These are phyloP conservation scores for Orchesellides sinensis DNA, from an alignment of 2,888 invertebrate species.

Conservation along the genomic window DNA sequence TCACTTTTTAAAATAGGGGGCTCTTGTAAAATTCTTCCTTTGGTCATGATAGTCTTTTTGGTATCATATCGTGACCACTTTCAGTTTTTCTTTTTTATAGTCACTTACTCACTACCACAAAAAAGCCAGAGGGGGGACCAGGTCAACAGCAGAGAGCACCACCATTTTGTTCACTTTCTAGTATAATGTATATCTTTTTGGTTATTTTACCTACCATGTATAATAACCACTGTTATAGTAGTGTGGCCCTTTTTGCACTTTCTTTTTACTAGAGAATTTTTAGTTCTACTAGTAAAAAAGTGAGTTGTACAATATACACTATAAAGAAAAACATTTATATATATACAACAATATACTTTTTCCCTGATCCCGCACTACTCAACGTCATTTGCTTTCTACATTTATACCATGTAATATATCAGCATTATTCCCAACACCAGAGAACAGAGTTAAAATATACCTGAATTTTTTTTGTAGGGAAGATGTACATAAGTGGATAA, in stretches of 20 bases:
- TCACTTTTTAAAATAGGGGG: not conserved
- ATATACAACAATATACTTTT: not conserved
- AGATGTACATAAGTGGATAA: slow-evolving; percentile 3
- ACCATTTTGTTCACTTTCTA: slow-evolving; percentile 73
- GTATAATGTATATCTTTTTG: slow-evolving; percentile 53
- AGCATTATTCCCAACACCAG: not conserved
- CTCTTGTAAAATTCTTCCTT: not conserved
- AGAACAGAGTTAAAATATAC: slow-evolving; percentile 1
- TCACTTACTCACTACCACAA: slow-evolving; percentile 3
- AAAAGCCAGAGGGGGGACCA: slow-evolving; percentile 62
- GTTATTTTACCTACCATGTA: no score
- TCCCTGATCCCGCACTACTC: slow-evolving; percentile 24
- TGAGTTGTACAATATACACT: not conserved
- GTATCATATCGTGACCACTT: not conserved
- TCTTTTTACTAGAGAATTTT: no score
- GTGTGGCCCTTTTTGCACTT: slow-evolving; percentile 68
- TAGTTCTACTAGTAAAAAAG: slow-evolving; percentile 31
- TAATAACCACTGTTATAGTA: no score
- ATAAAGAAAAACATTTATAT: not conserved
- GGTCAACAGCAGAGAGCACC: slow-evolving; percentile 72
- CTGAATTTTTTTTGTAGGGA: not conserved
- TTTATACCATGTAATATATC: slow-evolving; percentile 21
- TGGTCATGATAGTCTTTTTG: no score
- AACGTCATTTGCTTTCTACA: slow-evolving; percentile 46
- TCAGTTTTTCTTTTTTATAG: not conserved